A percentile compares a stretch with the other conserved stretches of the same genome.
Evolutionary conservation across 1,140 invertebrate genomes (phyloP).

Genomic region (Drosophila dunni): DNA sequence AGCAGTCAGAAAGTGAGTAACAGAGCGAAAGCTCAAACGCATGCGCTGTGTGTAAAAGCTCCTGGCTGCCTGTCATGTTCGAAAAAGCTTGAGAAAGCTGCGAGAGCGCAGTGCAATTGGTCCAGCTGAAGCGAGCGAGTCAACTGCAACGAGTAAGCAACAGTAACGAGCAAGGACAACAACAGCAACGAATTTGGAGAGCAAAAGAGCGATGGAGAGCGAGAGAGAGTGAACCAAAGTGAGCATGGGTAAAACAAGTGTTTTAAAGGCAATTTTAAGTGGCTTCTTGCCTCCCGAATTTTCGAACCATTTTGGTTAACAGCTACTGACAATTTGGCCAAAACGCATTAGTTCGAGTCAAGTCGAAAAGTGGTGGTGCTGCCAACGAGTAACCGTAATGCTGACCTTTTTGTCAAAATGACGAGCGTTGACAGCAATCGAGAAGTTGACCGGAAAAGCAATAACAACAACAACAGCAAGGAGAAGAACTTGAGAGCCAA

Average conservation of each 20-base stretch:
- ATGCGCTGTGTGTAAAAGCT: constrained; percentile 31
- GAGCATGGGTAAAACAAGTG: constrained; percentile 18
- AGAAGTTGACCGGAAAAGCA: constrained; percentile 33
- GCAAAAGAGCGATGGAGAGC: neutral
- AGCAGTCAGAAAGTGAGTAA: constrained; percentile 2
- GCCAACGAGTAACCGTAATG: constrained; percentile 15
- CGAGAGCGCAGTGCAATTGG: constrained; percentile 36
- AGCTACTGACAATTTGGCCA: constrained; percentile 6
- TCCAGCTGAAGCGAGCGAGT: constrained; percentile 39
- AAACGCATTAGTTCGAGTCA: constrained; percentile 19
- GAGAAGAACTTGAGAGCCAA: constrained; percentile 9
- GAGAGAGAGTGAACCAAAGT: neutral
- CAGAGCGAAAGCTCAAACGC: constrained; percentile 33
- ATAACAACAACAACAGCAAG: constrained; percentile 21
- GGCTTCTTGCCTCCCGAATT: constrained; percentile 12
- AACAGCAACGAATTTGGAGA: constrained; percentile 44
- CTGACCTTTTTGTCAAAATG: constrained; percentile 25
- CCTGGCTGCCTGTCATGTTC: constrained; percentile 11
- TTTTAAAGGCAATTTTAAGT: constrained; percentile 37
- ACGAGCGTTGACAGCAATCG: constrained; percentile 19
- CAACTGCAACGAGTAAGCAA: neutral
- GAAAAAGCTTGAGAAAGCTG: constrained; percentile 22
- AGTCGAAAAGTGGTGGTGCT: constrained; percentile 8
- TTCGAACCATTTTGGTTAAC: neutral
- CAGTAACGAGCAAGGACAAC: constrained; percentile 59